Evolutionary conservation across 2,797 vertebrate species (phyloP).

Genomic region (Enteromius fasciolatus): DNA sequence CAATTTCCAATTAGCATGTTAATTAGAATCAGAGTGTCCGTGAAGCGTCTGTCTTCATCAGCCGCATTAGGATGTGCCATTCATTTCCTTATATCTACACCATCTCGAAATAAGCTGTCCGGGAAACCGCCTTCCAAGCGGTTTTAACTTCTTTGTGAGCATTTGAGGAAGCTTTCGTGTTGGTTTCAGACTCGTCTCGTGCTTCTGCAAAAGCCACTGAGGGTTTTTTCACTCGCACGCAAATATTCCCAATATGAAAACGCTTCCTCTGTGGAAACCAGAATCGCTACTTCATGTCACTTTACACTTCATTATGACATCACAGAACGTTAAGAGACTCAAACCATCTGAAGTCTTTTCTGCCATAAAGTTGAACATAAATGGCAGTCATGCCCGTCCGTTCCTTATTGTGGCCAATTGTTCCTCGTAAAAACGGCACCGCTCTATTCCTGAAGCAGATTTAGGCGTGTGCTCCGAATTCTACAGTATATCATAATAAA

Average conservation of each 20-base stretch:
- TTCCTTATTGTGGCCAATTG: slow-evolving; percentile 27
- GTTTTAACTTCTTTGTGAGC: background rate
- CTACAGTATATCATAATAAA: slow-evolving; percentile 33
- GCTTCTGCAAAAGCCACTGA: slow-evolving; percentile 15
- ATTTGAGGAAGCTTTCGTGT: background rate
- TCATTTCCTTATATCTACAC: slow-evolving; percentile 59
- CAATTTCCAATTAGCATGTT: slow-evolving; percentile 84
- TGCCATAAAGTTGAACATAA: slow-evolving; percentile 11
- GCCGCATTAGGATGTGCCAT: slow-evolving; percentile 73
- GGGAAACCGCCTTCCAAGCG: background rate
- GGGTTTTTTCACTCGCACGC: background rate
- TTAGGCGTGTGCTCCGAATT: slow-evolving; percentile 14
- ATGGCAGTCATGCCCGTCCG: background rate
- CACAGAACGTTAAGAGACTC: background rate
- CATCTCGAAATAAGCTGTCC: background rate
- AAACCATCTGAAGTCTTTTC: slow-evolving; percentile 32
- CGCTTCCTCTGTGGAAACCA: background rate
- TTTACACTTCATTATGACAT: slow-evolving; percentile 52
- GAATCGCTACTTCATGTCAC: background rate
- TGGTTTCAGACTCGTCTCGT: slow-evolving; percentile 20
- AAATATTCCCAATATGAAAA: slow-evolving; percentile 27
- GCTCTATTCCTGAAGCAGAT: background rate
- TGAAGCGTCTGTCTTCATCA: slow-evolving; percentile 83
- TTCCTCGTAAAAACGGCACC: slow-evolving; percentile 19
- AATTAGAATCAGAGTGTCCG: slow-evolving; percentile 79